These are phyloP conservation scores for rat (Rattus norvegicus) DNA, from an alignment of 2,113 vertebrate genomes.

Conservation along the genomic window GRCr8 NC_086023.1:59282501-59283000, in stretches of 20 bases:
- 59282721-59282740: not conserved
- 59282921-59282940: not conserved
- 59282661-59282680: no score
- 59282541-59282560: not conserved
- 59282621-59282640: not conserved
- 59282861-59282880: not conserved
- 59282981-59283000: not conserved
- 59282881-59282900: conserved; percentile 26
- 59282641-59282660: not conserved
- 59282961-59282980: not conserved
- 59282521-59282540: not conserved
- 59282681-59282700: no score
- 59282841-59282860: not conserved
- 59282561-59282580: not conserved
- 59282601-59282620: not conserved
- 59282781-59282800: not conserved
- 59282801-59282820: not conserved
- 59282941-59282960: not conserved
- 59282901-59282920: not conserved
- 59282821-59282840: not conserved
- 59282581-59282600: not conserved
- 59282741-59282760: not conserved
- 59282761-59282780: not conserved
- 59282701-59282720: not conserved
- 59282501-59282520: not conserved